Evolutionary conservation across 2,888 invertebrate species (phyloP).

Genomic region (Eupithecia pulchellata): DNA sequence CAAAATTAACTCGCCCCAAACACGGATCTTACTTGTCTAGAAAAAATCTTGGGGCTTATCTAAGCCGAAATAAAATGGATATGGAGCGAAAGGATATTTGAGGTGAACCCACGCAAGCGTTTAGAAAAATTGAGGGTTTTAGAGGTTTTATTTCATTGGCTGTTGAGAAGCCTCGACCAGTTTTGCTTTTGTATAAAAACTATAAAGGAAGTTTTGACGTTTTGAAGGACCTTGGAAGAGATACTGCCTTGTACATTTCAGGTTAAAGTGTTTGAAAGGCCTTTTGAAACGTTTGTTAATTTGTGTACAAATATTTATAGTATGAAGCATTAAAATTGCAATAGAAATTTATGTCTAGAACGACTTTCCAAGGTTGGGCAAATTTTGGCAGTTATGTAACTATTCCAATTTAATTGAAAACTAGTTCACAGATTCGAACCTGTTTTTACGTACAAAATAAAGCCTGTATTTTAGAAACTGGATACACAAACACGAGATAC

Average conservation of each 20-base stretch:
- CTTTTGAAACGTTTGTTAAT: not conserved
- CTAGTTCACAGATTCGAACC: not conserved
- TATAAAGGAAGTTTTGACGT: slow-evolving; percentile 12
- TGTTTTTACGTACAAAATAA: not conserved
- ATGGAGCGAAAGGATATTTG: slow-evolving; percentile 72
- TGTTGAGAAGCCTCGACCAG: slow-evolving; percentile 26
- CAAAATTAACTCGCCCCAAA: slow-evolving; percentile 57
- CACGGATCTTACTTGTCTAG: slow-evolving; percentile 65
- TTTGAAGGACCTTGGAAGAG: not conserved
- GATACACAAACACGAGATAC: not conserved
- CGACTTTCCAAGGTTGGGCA: not conserved
- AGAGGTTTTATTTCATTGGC: slow-evolving; percentile 29
- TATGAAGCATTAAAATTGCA: not conserved
- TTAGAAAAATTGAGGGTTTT: slow-evolving; percentile 69
- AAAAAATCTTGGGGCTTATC: slow-evolving; percentile 66
- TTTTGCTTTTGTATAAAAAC: slow-evolving; percentile 9
- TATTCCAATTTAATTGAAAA: not conserved
- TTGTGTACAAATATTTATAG: slow-evolving; percentile 5
- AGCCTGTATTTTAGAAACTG: not conserved
- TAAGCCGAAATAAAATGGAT: slow-evolving; percentile 75
- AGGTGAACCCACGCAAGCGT: slow-evolving; percentile 65
- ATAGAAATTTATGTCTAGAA: not conserved
- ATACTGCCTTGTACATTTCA: slow-evolving; percentile 3
- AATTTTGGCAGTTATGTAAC: not conserved
- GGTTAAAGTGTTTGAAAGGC: not conserved